These are phyloP conservation scores for Ips typographus DNA, from an alignment of 1,140 invertebrate species.

Conservation along the genomic window DNA sequence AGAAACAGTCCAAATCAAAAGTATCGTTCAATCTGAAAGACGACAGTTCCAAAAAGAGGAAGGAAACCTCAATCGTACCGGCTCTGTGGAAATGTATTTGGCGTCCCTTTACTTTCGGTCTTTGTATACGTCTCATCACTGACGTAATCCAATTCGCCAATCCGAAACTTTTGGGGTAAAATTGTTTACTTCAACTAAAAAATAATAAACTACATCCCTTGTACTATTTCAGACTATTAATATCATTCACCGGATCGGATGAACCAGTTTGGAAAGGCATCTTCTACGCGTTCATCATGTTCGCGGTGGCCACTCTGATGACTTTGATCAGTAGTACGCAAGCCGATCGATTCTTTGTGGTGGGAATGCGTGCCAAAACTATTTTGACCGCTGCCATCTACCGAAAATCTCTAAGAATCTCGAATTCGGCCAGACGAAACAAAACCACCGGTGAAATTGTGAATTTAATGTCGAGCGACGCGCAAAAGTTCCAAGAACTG, in stretches of 20 bases:
- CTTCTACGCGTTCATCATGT: slow-evolving; percentile 74
- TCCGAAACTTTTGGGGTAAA: slow-evolving; percentile 72
- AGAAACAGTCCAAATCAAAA: too few species aligned
- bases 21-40: too few species aligned
- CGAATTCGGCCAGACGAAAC: slow-evolving; percentile 75
- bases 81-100: slow-evolving; percentile 79
- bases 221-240: slow-evolving; percentile 61
- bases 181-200: not conserved
- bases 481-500: slow-evolving; percentile 81
- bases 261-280: slow-evolving; percentile 84
- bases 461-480: slow-evolving; percentile 90
- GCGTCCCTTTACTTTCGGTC: slow-evolving; percentile 79
- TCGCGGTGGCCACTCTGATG: slow-evolving; percentile 78
- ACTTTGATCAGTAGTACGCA: slow-evolving; percentile 89
- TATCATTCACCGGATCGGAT: slow-evolving; percentile 63
- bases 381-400: slow-evolving; percentile 92
- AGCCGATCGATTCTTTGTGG: slow-evolving; percentile 85
- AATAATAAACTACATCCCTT: not conserved
- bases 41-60: slow-evolving; percentile 54
- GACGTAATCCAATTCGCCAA: slow-evolving; percentile 86
- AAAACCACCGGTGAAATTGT: slow-evolving; percentile 81
- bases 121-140: slow-evolving; percentile 75
- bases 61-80: slow-evolving; percentile 70
- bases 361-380: slow-evolving; percentile 88
- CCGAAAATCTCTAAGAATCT: slow-evolving; percentile 79